Base-by-base conservation (phyloP, 2,797 vertebrate genomes). In the Pseudotriccus pelzelni region DNA sequence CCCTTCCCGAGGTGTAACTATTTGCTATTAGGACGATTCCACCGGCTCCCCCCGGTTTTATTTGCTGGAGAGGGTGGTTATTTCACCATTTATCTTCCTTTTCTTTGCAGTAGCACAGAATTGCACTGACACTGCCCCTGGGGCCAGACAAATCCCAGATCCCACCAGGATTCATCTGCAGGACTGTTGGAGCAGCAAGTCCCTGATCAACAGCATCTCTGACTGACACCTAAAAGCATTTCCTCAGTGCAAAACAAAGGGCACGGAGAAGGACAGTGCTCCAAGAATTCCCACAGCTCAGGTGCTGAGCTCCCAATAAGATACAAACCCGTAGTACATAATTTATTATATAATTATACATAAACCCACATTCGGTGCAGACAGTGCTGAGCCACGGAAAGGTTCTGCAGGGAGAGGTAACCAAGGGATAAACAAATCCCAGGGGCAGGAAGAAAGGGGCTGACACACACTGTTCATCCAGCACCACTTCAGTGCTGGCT, bases 171-270 rank as follows among this genome's bases (percentile, higher is more conserved):
- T n/a, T 24, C 39, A 41, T 2, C 46, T 8, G 9, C 9, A 23
- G 34, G 11, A 5, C 43, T 20, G 62, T 2, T 22, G 10, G 1
- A 44, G 39, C 60, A 68, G 39, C 66, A 18, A 56, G 63, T 7
- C 41, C 86, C 37, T 52, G 8, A 23, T 0, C 16, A n/a, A 55
- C 47, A 32, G 20, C n/a, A 55, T 5, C 75, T 47, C 32, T 15
- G 22, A 23, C 13, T 3, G 22, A 30, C 59, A 66, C 0, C 1
- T 3, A 0, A 0, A 41, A 30, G 64, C 0, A 2, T 20, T 49
- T 79, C 77, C 69, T 37, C 6, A 2, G 41, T 28, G 81, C 39
- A 43, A 74, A 60, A 14, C 30, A 12, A 30, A 46, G 53, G 19
- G 17, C 64, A 52, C 0, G 0, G 77, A 28, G 43, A 50, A 58